Evolutionary conservation across 1,140 invertebrate genomes (phyloP).

Genomic region (Drosophila cardini): DNA sequence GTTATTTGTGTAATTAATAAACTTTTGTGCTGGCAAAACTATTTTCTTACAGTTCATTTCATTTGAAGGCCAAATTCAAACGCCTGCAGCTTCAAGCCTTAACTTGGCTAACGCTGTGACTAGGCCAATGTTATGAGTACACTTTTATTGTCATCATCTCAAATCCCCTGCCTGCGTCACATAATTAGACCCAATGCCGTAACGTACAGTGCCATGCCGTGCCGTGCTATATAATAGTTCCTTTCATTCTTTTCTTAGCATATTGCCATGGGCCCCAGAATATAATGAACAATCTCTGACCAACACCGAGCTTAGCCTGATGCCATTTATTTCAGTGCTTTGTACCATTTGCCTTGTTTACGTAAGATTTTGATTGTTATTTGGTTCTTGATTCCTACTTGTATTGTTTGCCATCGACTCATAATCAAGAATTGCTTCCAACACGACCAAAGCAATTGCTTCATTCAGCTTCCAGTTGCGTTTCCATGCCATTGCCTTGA

Average conservation of each 20-base stretch:
- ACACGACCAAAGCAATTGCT: slow-evolving; percentile 12
- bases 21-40: slow-evolving; percentile 50
- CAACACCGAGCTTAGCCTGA: slow-evolving; percentile 14
- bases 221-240: slow-evolving; percentile 3
- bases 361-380: slow-evolving; percentile 34
- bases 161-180: slow-evolving; percentile 26
- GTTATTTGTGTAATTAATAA: slow-evolving; percentile 58
- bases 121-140: slow-evolving; percentile 40
- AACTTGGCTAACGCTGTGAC: slow-evolving; percentile 22
- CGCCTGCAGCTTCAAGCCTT: slow-evolving; percentile 32
- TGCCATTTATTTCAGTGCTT: slow-evolving; percentile 22
- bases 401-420: slow-evolving; percentile 45
- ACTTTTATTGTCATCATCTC: slow-evolving; percentile 53
- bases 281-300: slow-evolving; percentile 43
- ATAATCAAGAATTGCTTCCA: slow-evolving; percentile 43
- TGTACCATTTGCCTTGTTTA: slow-evolving; percentile 43
- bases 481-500: slow-evolving; percentile 29
- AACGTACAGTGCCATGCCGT: not conserved
- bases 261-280: slow-evolving; percentile 27
- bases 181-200: slow-evolving; percentile 54
- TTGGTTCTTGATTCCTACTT: slow-evolving; percentile 30
- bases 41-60: slow-evolving; percentile 66
- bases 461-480: slow-evolving; percentile 14
- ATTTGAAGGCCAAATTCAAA: slow-evolving; percentile 52
- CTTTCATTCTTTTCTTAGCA: slow-evolving; percentile 29